Base-by-base conservation (phyloP, 2,888 invertebrate species). In the Loripinus fragilis region DNA sequence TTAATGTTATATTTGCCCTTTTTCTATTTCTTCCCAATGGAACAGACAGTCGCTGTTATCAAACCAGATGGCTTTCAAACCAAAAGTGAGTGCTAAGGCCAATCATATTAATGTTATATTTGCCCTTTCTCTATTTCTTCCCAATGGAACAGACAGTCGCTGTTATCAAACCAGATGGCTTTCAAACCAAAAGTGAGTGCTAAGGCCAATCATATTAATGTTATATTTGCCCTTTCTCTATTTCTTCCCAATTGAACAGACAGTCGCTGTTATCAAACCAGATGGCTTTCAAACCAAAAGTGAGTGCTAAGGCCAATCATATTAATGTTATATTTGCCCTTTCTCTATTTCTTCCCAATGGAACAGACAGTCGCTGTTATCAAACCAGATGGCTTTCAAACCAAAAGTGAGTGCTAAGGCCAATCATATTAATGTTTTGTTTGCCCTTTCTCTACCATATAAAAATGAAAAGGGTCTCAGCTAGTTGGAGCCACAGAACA, bases 201-300 rank as follows among this genome's bases (percentile, higher is more conserved):
- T 33, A 28, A 42, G 8, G 15, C 42, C 42, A n/a, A n/a, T n/a
- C n/a, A n/a, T n/a, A n/a, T n/a, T n/a, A n/a, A n/a, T n/a, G n/a
- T n/a, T n/a, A n/a, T n/a, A n/a, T n/a, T n/a, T n/a, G n/a, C n/a
- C n/a, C n/a, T n/a, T n/a, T n/a, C n/a, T n/a, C n/a, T 90, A 84
- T 80, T 93, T 94, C 90, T 94, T 94, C 91, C 93, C 93, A 7
- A 86, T 93, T 85, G 89, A 94, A 79, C 92, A 93, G 81, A 93
- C 93, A 23, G 85, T 94, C 0, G 92, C 93, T 25, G 88, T 91
- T 15, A 92, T 94, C 70, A 93, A 94, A 88, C 93, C 93, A 71
- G 91, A 92, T 83, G 93, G 90, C 35, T 89, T 87, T 71, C 88
- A 90, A 60, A 91, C 90, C 33, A 92, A 91, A 88, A 93, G 93